Conservation (phyloP, 2,888 invertebrate species). For the Syrphus vitripennis region DNA sequence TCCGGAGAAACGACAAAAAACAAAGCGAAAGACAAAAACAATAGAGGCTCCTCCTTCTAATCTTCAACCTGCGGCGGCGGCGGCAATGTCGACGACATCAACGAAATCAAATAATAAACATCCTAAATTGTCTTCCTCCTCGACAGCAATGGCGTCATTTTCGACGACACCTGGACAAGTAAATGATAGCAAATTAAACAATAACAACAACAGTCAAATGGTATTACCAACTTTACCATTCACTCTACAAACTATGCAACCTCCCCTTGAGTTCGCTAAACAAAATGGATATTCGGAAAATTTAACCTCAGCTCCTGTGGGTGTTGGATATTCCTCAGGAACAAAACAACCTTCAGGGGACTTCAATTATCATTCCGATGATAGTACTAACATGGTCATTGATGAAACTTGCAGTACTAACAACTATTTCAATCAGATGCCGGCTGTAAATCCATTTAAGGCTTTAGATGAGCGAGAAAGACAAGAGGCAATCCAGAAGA, state of each 20-base stretch:
- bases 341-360: conserved; percentile 9
- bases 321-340: not conserved
- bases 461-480: conserved; percentile 72
- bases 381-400: conserved; percentile 75
- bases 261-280: conserved; percentile 31
- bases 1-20: conserved; percentile 74
- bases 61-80: conserved; percentile 4
- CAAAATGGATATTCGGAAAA: conserved; percentile 54
- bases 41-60: conserved; percentile 36
- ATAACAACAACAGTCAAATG: conserved; percentile 9
- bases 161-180: not conserved
- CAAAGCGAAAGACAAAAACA: conserved; percentile 72
- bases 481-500: conserved; percentile 48
- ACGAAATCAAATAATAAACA: conserved; percentile 11
- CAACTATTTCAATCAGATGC: conserved; percentile 44
- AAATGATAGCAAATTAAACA: conserved; percentile 23
- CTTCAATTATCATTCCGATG: conserved; percentile 70
- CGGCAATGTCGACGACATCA: too few species aligned
- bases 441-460: conserved; percentile 68
- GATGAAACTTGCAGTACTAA: conserved; percentile 73
- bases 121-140: not conserved
- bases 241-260: not conserved
- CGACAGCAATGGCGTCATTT: not conserved
- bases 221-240: conserved; percentile 11
- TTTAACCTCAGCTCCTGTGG: not conserved